Evolutionary conservation across 2,888 invertebrate species (phyloP), one percentile per base, ranked within the genome.

Genomic region (Leptopilina myrica): DNA sequence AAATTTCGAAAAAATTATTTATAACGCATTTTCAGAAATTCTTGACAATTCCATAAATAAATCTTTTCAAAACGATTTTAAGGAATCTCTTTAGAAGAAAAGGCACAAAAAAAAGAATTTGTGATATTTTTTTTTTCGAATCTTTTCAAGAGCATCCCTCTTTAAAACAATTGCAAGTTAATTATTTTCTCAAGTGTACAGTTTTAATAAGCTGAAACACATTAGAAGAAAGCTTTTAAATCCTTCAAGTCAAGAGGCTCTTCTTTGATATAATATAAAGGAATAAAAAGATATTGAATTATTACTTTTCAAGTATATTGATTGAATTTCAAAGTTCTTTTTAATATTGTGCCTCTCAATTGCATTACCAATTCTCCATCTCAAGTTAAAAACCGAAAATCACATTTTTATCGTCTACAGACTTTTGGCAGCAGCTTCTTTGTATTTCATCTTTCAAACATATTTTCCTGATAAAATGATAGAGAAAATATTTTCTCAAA

Each of bases 321-420:
- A 67, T 67, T 67, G 11, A 20, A 67, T 46, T 46, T 66, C n/a
- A 66, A 66, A 66, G 43, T 40, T 15, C 46, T 46, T 3, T 67
- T 67, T 46, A 43, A 46, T 59, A 11, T 67, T 46, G 67, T 46
- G 67, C n/a, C 11, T 67, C 66, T n/a, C 15, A 66, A 56, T 43
- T 11, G 49, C 11, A 12, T 59, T 59, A n/a, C 15, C 59, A 59
- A 15, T 59, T 59, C 59, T 56, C 56, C n/a, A 59, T 15, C n/a
- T 59, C 6, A 59, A 59, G 6, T 15, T 15, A 59, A 56, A 33
- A 59, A 15, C 59, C 15, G 15, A 6, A 15, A 59, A 59, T n/a
- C 59, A n/a, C 14, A 15, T 59, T 15, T 59, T 15, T n/a, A 59
- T 59, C 15, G 12, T 59, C 12, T 59, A 43, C 43, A 20, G 20